Base-by-base conservation (phyloP, 2,888 invertebrate genomes). In the Prenolepis imparis region DNA sequence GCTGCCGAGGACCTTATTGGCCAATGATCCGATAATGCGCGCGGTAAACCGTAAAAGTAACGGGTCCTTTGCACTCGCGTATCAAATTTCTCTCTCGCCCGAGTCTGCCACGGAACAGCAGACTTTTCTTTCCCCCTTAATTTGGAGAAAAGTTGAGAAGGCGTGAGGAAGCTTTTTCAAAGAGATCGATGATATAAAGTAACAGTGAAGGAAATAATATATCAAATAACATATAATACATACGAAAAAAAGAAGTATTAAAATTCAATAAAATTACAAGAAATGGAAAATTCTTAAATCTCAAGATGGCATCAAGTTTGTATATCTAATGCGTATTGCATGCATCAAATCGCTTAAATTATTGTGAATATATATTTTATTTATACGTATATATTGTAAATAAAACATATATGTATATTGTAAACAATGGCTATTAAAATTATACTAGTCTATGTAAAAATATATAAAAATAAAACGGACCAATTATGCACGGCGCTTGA, bases 21-120 rank as follows among this genome's bases (percentile, higher is more conserved):
- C 90, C 90, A 86, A 88, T 67, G 68, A 55, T 74, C 78, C 70
- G 81, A 88, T 86, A 88, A 89, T 86, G 83, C 81, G 83, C 86
- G 84, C 75, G 86, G 78, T 63, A 86, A 88, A 82, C 81, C 73
- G 83, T 84, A 74, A 72, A 78, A 61, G 82, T 70, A 78, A 78
- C 78, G 59, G 70, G 52, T 66, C 75, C 48, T 66, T 67, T 67
- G 41, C 67, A 28, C 36, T 78, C 59, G 44, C 59, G 59, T 70
- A 70, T 78, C 78, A 59, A 78, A 78, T 78, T 70, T 78, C 78
- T 59, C 59, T 66, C 68, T 57, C 44, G 2, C 21, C 9, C 44
- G 24, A 75, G 36, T 77, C 57, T 32, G 21, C 21, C 44, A 21
- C 41, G 70, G 18, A 18, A 21, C 67, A 5, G 18, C 44, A 44